These are phyloP conservation scores for Megaustenia siamemsis DNA, from an alignment of 2,888 invertebrate species.

Conservation along the genomic window DNA sequence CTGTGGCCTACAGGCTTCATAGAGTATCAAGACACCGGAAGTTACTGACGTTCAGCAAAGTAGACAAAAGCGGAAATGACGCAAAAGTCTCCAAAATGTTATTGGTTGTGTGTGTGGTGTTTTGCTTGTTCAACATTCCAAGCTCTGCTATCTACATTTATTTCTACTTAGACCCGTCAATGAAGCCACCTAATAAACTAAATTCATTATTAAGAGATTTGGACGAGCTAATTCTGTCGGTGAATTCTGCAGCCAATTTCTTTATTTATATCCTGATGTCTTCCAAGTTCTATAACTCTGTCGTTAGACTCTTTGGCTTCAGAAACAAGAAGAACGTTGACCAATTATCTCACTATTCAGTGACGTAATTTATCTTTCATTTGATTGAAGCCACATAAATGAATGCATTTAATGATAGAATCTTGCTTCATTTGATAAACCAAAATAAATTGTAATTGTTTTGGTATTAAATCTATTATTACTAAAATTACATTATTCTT, in stretches of 20 bases:
- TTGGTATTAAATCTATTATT: no score
- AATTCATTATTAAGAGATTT: not conserved
- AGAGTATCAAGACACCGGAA: not conserved
- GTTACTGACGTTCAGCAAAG: not conserved
- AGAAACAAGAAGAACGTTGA: not conserved
- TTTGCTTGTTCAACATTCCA: not conserved
- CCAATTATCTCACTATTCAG: not conserved
- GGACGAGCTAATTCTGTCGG: not conserved
- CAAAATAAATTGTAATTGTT: no score
- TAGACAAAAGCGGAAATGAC: not conserved
- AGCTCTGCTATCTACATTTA: not conserved
- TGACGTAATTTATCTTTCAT: no score
- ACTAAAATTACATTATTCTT: no score
- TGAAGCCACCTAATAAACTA: not conserved
- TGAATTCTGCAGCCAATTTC: constrained; percentile 14
- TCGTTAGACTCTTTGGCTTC: not conserved
- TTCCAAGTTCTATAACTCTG: constrained; percentile 26
- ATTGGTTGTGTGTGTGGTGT: constrained; percentile 3
- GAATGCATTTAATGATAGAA: no score
- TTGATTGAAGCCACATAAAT: no score
- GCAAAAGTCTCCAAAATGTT: constrained; percentile 10
- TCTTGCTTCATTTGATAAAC: no score
- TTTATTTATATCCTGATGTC: constrained; percentile 28
- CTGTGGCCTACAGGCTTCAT: not conserved
- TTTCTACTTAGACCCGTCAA: not conserved